Percentiles rank a stretch among this genome's conserved stretches.
Evolutionary conservation across 2,888 invertebrate genomes (phyloP).

Genomic region (Eristalinus aeneus): DNA sequence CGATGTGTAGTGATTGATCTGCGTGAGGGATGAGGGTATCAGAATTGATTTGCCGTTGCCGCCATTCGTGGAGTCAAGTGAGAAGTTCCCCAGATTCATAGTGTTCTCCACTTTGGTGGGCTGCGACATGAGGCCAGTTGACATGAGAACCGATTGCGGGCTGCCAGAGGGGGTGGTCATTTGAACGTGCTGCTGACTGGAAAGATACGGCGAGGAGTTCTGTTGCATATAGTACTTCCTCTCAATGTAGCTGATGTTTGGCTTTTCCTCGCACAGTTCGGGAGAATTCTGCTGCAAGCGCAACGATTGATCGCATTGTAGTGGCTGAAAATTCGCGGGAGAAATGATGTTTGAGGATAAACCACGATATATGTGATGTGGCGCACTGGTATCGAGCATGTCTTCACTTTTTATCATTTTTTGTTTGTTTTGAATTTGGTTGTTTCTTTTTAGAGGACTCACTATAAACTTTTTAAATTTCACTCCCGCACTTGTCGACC

Average conservation of each 20-base stretch:
- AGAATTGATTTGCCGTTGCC: conserved; percentile 57
- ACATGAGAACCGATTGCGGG: conserved; percentile 59
- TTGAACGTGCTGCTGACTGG: conserved; percentile 52
- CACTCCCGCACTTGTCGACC: neutral
- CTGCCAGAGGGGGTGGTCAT: conserved; percentile 61
- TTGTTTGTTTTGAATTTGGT: neutral
- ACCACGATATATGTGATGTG: conserved; percentile 74
- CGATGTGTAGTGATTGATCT: conserved; percentile 77
- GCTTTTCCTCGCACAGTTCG: conserved; percentile 77
- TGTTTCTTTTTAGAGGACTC: neutral
- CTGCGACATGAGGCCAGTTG: conserved; percentile 72
- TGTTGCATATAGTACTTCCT: conserved; percentile 77
- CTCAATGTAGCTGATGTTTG: conserved; percentile 76
- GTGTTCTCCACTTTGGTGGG: conserved; percentile 71
- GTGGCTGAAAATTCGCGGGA: conserved; percentile 75
- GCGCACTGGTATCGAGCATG: conserved; percentile 73
- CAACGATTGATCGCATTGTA: conserved; percentile 72
- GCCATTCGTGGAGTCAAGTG: conserved; percentile 28
- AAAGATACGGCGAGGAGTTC: conserved; percentile 44
- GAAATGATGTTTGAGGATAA: conserved; percentile 75
- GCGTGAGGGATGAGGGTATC: conserved; percentile 69
- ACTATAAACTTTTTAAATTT: neutral
- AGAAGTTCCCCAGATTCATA: conserved; percentile 68
- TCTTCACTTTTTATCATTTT: conserved; percentile 79
- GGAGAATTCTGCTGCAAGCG: conserved; percentile 76